Base-by-base conservation (phyloP, 2,113 vertebrate genomes). In the Triplophysa dalaica region DNA sequence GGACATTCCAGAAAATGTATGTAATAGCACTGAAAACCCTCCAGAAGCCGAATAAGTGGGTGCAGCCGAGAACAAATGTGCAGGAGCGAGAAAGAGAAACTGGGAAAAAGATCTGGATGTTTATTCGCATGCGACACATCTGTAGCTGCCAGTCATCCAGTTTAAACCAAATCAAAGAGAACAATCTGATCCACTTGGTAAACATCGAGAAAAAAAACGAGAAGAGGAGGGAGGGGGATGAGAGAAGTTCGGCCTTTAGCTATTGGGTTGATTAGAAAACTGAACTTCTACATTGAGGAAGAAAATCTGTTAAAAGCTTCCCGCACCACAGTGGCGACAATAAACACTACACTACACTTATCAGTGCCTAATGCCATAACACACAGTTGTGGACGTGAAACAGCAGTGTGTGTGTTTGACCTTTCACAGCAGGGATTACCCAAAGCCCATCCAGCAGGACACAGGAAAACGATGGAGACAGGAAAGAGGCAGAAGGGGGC, bases 1-100 rank as follows among this genome's bases (percentile, higher is more conserved):
- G 41, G 77, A 76, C 72, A 61, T 72, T 80, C 77, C 67, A 76
- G 29, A 76, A 24, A 24, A 26, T 72, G 66, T 43, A 41, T 21
- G 73, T 33, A 33, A 65, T 9, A 7, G 33, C 2, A 33, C 21
- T 19, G 22, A 12, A n/a, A 63, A 70, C 10, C 45, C 45, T 45
- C 63, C 45, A 48, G 41, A 66, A 33, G 43, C 21, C 21, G 56
- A 76, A 26, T 2, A 10, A 33, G 13, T 21, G 29, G 9, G 21
- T 72, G 61, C n/a, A 63, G 5, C 12, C 2, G 17, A 21, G 13
- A 54, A 11, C 61, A 76, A 54, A 58, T 14, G 58, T 73, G 52
- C 52, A 16, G 16, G 17, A 38, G 26, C 12, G 17, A 41, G 19
- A 58, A 56, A 60, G 62, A 56, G 63, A 50, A 52, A 61, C 21